Conservation (phyloP, 2,797 vertebrate genomes). For the Microcaecilia unicolor region DNA sequence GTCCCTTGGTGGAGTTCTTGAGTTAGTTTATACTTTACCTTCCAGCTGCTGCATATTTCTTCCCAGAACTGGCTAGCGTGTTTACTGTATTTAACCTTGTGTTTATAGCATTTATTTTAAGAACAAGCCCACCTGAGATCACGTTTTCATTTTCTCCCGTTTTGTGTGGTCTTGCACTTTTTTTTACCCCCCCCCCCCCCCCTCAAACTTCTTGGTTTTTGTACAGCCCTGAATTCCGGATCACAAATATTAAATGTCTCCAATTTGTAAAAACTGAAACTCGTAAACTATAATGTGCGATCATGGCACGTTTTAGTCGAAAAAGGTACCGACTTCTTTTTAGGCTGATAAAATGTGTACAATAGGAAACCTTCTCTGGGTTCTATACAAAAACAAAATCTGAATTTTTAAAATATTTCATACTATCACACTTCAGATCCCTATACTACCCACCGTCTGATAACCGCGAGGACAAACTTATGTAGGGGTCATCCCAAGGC, state of each 20-base stretch:
- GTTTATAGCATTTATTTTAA: too few species aligned
- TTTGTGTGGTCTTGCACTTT: conserved; percentile 3
- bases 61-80: conserved; percentile 29
- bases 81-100: conserved; percentile 53
- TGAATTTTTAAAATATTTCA: too few species aligned
- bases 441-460: too few species aligned
- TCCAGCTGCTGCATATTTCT: conserved; percentile 23
- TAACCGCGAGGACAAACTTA: too few species aligned
- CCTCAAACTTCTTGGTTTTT: neutral
- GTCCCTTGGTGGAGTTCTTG: conserved; percentile 71
- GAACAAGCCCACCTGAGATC: neutral
- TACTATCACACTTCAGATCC: too few species aligned
- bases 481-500: too few species aligned
- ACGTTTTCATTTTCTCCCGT: neutral
- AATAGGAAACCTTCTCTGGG: too few species aligned
- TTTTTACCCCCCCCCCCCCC: neutral
- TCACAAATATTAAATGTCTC: conserved; percentile 18
- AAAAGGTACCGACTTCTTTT: too few species aligned
- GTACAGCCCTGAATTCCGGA: neutral
- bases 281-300: too few species aligned
- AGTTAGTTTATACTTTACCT: conserved; percentile 47
- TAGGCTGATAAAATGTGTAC: too few species aligned
- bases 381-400: too few species aligned
- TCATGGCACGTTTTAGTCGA: too few species aligned
- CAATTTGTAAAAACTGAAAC: conserved; percentile 4